Evolutionary conservation across 2,113 vertebrate genomes (phyloP).

Genomic region (Mungos mungo): DNA sequence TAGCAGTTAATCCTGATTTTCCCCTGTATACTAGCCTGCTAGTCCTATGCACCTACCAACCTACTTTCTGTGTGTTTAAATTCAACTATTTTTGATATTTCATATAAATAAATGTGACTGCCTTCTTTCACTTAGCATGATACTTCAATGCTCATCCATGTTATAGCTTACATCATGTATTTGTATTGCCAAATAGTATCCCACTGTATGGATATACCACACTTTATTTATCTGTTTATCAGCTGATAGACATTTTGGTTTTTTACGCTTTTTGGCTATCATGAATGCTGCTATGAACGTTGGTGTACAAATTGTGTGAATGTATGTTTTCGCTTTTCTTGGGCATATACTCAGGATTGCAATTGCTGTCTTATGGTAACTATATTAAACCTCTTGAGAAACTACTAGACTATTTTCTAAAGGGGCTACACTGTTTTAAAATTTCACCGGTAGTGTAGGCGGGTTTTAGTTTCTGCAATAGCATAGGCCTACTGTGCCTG

Average conservation of each 20-base stretch:
- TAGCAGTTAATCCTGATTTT: not conserved
- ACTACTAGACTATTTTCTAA: not conserved
- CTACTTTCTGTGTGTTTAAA: not conserved
- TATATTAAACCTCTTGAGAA: not conserved
- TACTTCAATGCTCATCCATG: not conserved
- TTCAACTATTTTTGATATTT: not conserved
- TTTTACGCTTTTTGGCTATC: not conserved
- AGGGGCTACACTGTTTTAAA: not conserved
- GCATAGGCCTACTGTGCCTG: not conserved
- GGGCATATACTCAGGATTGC: not conserved
- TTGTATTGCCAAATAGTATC: not conserved
- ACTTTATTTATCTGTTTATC: constrained; percentile 6
- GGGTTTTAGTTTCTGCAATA: not conserved
- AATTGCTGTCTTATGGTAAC: not conserved
- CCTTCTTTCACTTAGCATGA: not conserved
- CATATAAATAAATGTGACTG: not conserved
- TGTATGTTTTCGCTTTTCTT: not conserved
- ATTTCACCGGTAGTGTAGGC: not conserved
- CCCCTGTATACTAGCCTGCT: fast-evolving
- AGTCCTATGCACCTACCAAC: not conserved
- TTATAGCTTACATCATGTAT: not conserved
- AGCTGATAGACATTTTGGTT: not conserved
- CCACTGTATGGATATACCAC: not conserved
- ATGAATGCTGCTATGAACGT: not conserved
- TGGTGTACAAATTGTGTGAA: not conserved